These are phyloP conservation scores for Euproctis similis DNA, from an alignment of 2,888 invertebrate genomes.

Conservation along the genomic window DNA sequence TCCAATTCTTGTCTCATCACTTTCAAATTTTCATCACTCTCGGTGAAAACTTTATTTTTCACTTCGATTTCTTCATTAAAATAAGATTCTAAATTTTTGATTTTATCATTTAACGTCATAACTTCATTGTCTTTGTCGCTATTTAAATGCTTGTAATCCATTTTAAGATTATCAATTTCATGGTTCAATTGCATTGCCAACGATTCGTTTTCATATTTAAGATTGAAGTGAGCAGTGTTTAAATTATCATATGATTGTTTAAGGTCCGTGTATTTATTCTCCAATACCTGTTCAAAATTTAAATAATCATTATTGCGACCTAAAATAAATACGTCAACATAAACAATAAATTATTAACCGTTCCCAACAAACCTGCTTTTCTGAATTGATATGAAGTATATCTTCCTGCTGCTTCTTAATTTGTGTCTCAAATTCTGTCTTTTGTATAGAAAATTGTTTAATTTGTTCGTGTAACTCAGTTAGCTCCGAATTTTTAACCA, in stretches of 20 bases:
- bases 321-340: constrained; percentile 29
- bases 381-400: constrained; percentile 11
- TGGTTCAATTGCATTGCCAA: constrained; percentile 27
- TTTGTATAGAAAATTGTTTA: constrained; percentile 28
- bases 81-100: constrained; percentile 28
- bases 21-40: constrained; percentile 29
- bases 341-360: constrained; percentile 12
- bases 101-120: constrained; percentile 32
- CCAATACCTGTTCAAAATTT: constrained; percentile 45
- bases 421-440: constrained; percentile 25
- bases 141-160: constrained; percentile 28
- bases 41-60: constrained; percentile 32
- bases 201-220: constrained; percentile 30
- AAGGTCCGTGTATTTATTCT: constrained; percentile 34
- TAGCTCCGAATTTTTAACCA: constrained; percentile 46
- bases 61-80: constrained; percentile 22
- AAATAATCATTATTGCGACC: constrained; percentile 17
- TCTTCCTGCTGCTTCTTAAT: constrained; percentile 15
- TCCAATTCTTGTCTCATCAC: constrained; percentile 35
- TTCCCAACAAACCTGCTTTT: constrained; percentile 53
- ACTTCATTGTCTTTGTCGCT: constrained; percentile 38
- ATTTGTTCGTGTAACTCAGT: constrained; percentile 40
- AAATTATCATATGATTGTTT: constrained; percentile 26
- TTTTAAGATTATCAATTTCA: constrained; percentile 34
- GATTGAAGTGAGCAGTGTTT: constrained; percentile 23